Evolutionary conservation across 2,797 vertebrate species (phyloP), one percentile per base, ranked within the genome.

Genomic region (Lacerta agilis): DNA sequence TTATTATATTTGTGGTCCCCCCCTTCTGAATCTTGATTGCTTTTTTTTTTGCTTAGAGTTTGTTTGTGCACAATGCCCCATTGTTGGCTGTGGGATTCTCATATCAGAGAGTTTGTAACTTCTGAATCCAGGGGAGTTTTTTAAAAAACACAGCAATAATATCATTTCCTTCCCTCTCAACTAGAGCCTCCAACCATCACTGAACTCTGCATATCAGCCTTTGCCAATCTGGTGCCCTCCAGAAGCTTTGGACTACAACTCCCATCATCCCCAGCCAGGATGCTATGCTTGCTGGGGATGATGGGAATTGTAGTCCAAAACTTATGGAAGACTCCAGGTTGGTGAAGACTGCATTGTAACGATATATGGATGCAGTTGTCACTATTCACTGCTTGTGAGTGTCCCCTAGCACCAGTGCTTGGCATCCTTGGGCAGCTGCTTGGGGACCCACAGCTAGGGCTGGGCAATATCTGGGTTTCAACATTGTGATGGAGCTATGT

Each of bases 21-120:
- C 15, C 90, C 88, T 72, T 80, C 71, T 85, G 77, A n/a, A 79
- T 92, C 88, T 85, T 83, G 88, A 93, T 94, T 93, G 94, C 89
- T 95, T 95, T 93, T 90, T 95, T 41, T 41, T 94, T 93, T 92
- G 79, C 88, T 95, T 76, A 88, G 69, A 23, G 69, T 88, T 92
- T 87, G 72, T 81, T 91, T 92, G 11, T 89, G 83, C 81, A 0
- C 90, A 89, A 83, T 93, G 86, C 87, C 73, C 89, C 87, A 87
- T 90, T 90, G 82, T 86, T 94, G 93, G 89, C 85, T 93, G 82
- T 87, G 84, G 73, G 82, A 92, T 92, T 94, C 77, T 81, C 87
- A 79, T 0, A 0, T 27, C 88, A 82, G 73, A 49, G 72, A 82
- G 4, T 17, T 38, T 81, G 76, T 82, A 90, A 86, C 76, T n/a